Evolutionary conservation across 2,113 vertebrate genomes (phyloP), one percentile per base, ranked within the genome.

Genomic region (Nibea coibor): DNA sequence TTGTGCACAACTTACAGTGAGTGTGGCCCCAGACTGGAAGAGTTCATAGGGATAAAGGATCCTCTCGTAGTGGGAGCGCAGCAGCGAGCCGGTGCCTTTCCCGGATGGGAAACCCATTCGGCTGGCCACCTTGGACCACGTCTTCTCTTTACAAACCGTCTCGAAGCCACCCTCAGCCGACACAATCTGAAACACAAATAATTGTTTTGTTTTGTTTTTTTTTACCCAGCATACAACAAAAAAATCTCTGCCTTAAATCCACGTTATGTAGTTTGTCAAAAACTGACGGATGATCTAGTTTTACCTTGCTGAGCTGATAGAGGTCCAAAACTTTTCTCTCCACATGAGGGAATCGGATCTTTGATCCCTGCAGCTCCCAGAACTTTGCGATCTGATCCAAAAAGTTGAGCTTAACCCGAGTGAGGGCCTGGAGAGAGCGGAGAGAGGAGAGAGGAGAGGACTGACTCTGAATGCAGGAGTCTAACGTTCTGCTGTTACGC

Each of bases 31-130:
- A n/a, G 97, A 97, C 73, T 99, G 97, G 92, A 99, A 99, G 80
- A 99, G 96, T 69, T 99, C 98, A 3, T 99, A 99, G 0, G 98
- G 98, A 89, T 99, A 99, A 6, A 99, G 95, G 89, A 99, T 97
- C 80, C 96, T 94, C 86, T 99, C 97, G 64, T 98, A 99, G 84
- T 99, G 98, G 28, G 97, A 96, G 79, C 98, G 98, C 47, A 99
- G 93, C 68, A 99, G 88, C 0, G 98, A 97, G 1, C 97, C 97
- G 0, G 95, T 96, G 86, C 97, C 96, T 92, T 96, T 99, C 69
- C 97, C 97, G 1, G 96, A 90, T n/a, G 98, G 95, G 88, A 97
- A 99, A 67, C 97, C 97, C 94, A 99, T 96, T 3, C 97, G 96
- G 75, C 93, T 95, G 31, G 97, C 95, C 83, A 99, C 97, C 92